phyloP scores from a whole-genome alignment of 1,140 invertebrate genomes.

The Drosophila sp. region DNA sequence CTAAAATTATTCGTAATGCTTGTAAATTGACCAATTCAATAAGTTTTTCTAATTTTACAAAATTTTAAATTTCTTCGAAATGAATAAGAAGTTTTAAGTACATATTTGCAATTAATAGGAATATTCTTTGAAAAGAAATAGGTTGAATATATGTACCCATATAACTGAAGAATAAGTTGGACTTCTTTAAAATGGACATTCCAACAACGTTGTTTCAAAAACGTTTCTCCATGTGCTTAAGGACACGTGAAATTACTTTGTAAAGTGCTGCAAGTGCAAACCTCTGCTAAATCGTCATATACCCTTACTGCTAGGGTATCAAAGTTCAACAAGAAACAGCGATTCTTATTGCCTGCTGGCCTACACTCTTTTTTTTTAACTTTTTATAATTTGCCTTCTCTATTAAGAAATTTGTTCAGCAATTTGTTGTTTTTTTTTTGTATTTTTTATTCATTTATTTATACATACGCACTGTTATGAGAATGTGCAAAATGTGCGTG shows the following conservation, averaged over 20 bases:
- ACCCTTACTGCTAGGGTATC: neutral
- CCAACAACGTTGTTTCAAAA: too few species aligned
- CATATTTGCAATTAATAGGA: too few species aligned
- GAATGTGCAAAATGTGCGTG: conserved; percentile 56
- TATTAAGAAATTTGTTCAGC: conserved; percentile 40
- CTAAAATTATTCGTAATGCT: neutral
- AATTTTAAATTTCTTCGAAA: too few species aligned
- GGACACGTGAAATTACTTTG: too few species aligned
- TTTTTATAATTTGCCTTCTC: conserved; percentile 37
- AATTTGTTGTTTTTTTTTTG: conserved; percentile 21
- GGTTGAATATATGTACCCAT: too few species aligned
- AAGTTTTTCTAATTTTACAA: too few species aligned
- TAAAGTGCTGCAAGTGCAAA: neutral
- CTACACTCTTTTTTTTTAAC: conserved; percentile 26
- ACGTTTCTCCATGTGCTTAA: too few species aligned
- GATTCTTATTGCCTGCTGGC: conserved; percentile 43
- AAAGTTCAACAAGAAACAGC: conserved; percentile 27
- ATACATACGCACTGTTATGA: conserved; percentile 54
- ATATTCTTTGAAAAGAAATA: too few species aligned
- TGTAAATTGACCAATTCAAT: too few species aligned
- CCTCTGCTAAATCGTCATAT: neutral
- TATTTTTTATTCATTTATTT: conserved; percentile 47
- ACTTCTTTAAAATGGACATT: too few species aligned
- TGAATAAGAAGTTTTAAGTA: too few species aligned
- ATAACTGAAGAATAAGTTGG: too few species aligned